phyloP scores from a whole-genome alignment of 2,888 invertebrate species.

The Lepidochrysops patricia region DNA sequence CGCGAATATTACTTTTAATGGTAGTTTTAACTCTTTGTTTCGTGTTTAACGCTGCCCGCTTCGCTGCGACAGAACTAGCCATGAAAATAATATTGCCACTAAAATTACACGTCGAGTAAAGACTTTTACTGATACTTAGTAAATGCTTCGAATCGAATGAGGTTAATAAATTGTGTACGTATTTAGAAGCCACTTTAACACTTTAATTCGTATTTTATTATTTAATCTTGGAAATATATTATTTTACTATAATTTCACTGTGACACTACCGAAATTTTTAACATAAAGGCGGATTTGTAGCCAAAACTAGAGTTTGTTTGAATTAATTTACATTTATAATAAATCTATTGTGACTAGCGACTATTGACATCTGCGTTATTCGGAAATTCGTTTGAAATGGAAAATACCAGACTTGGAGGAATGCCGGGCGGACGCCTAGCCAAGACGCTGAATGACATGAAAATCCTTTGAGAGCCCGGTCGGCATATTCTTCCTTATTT shows the following conservation, averaged over 20 bases:
- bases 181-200: background rate
- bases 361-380: background rate
- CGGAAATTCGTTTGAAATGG: background rate
- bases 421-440: background rate
- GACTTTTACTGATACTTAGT: background rate
- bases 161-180: background rate
- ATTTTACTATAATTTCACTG: too few relatives aligned
- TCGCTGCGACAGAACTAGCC: background rate
- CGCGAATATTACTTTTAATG: constrained; percentile 14
- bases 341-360: background rate
- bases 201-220: background rate
- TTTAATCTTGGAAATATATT: background rate
- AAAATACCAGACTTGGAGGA: background rate
- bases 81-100: constrained; percentile 1
- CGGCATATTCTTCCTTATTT: background rate
- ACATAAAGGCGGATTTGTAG: too few relatives aligned
- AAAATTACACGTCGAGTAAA: background rate
- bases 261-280: too few relatives aligned
- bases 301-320: background rate
- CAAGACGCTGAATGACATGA: background rate
- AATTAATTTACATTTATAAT: background rate
- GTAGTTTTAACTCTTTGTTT: constrained; percentile 13
- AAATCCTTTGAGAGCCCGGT: background rate
- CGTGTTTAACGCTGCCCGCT: background rate
- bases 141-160: background rate